Evolutionary conservation across 1,140 invertebrate species (phyloP).

Genomic region (Procambarus clarkii): DNA sequence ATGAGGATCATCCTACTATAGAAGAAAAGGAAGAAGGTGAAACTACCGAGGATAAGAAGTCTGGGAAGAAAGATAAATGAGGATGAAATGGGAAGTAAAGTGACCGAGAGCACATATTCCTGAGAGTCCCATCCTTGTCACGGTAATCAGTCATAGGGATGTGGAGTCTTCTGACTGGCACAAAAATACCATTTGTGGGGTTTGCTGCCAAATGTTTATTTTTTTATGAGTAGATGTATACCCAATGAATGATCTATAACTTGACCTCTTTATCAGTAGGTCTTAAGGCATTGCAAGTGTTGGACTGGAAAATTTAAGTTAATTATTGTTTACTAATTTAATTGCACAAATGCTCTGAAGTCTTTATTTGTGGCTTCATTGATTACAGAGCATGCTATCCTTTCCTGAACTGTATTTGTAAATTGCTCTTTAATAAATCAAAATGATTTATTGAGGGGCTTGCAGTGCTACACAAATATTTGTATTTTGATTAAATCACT

Average conservation of each 20-base stretch:
- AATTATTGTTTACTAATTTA: background rate
- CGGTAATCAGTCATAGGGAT: background rate
- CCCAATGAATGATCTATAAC: background rate
- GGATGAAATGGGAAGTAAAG: background rate
- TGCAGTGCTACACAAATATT: conserved; percentile 3
- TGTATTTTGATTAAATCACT: background rate
- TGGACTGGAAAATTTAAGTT: background rate
- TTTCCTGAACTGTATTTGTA: background rate
- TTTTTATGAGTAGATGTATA: background rate
- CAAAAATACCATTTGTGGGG: background rate
- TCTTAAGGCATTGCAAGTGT: background rate
- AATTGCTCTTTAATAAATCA: background rate
- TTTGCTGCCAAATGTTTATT: background rate
- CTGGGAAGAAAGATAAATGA: conserved; percentile 40
- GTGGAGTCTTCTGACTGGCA: conserved; percentile 14
- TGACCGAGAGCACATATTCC: no score
- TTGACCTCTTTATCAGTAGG: background rate
- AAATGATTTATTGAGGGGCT: background rate
- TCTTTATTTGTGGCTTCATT: background rate
- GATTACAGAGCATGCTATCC: background rate
- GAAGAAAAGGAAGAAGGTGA: conserved; percentile 25
- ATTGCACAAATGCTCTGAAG: background rate
- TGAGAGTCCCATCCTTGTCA: background rate
- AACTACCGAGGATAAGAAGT: conserved; percentile 26
- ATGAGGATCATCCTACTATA: conserved; percentile 41